Conservation (phyloP, 1,140 invertebrate genomes). For the Tetranychus cinnabarinus region DNA sequence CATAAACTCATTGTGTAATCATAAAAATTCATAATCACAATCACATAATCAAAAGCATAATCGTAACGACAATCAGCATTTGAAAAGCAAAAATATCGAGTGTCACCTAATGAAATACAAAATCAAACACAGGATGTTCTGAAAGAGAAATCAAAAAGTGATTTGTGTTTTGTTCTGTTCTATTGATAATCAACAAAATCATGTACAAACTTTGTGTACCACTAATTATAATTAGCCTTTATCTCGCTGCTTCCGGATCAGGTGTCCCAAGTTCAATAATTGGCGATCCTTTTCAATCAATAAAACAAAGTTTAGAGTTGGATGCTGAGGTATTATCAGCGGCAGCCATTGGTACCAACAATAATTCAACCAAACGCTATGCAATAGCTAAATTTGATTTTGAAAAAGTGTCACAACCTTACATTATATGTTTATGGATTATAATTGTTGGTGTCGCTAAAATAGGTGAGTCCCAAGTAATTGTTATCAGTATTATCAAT, state of each 20-base stretch:
- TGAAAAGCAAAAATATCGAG: no score
- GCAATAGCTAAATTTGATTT: slow-evolving; percentile 23
- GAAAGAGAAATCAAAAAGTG: no score
- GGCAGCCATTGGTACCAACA: neutral
- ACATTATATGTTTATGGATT: slow-evolving; percentile 32
- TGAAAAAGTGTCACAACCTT: slow-evolving; percentile 29
- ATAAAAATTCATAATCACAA: no score
- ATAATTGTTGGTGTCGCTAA: slow-evolving; percentile 34
- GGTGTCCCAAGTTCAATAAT: neutral
- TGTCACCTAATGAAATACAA: no score
- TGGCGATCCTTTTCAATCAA: neutral
- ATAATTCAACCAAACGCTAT: slow-evolving; percentile 5
- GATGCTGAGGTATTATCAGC: neutral
- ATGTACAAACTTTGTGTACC: neutral
- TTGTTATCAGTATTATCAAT: neutral
- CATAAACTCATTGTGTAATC: no score
- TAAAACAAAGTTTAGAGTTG: neutral
- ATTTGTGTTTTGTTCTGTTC: no score
- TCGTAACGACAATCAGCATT: no score
- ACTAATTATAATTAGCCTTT: neutral
- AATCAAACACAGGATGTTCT: no score
- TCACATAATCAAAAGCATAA: no score
- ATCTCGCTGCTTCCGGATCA: neutral
- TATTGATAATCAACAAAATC: no score
- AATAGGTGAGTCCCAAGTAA: slow-evolving; percentile 26